Base-by-base conservation (phyloP, 2,888 invertebrate species). In the Zootermopsis nevadensis region DNA sequence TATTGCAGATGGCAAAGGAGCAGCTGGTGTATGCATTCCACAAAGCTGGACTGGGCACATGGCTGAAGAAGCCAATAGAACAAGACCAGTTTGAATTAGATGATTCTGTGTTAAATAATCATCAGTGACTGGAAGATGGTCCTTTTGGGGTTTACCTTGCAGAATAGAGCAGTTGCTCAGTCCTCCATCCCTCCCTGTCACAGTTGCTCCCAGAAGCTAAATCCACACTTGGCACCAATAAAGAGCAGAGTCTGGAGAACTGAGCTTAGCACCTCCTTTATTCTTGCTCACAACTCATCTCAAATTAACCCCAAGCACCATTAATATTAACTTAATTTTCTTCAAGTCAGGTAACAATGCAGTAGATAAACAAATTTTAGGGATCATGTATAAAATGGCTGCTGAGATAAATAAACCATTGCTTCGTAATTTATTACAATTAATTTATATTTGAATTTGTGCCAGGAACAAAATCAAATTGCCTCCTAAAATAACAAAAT, bases 1-100 rank as follows among this genome's bases (percentile, higher is more conserved):
- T 31, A 7, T 89, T 89, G 77, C 90, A 96, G 96, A 91, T 92
- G 87, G 95, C 97, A n/a, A 98, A 98, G 89, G 90, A 92, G 80
- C 93, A 94, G 86, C 91, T 98, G 31, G 93, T 94, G 87, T 92
- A 93, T 82, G 95, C 97, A 79, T 98, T 98, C 90, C 91, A 93
- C 85, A 94, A 95, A 87, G 95, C 95, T 10, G 94, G 95, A 85
- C 92, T 97, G 53, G 98, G 98, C 0, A 92, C 91, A 86, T 98
- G 98, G 98, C 93, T 98, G 82, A 95, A 96, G 88, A 98, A 98
- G 88, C 98, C 98, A 0, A 91, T 96, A 77, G 98, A 98, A 89
- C 96, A 98, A 88, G 98, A 98, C 88, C 94, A 95, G 90, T 98
- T 98, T 89, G 92, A 90, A 85, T 88, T 90, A 67, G 82, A 85